Evolutionary conservation across 1,140 invertebrate genomes (phyloP), one percentile per base, ranked within the genome.

Genomic region (Coptotermes formosanus): DNA sequence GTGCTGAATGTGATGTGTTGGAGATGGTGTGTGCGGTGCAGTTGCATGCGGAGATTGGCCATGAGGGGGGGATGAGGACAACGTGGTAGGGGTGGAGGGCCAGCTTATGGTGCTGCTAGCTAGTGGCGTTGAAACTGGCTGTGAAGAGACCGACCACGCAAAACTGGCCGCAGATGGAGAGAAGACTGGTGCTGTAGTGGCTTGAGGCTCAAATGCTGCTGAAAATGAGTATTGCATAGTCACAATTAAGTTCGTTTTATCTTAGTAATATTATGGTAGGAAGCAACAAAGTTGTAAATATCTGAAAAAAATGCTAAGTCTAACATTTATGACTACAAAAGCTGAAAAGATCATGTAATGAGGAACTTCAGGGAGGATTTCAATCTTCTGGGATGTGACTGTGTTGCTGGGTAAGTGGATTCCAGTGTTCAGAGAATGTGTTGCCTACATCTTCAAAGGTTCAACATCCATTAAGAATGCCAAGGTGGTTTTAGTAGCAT

Each of bases 1-100:
- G 86, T 90, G 89, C 86, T 90, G 90, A 44, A 90, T 88, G 86
- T 90, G 90, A 85, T 90, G 90, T 85, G 85, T 90, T 75, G 90
- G 90, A 19, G 90, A 90, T 87, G 90, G 90, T 82, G 88, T 90
- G 3, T 89, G 89, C 7, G 90, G 89, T 1, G 88, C 88, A 84
- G 89, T 89, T 0, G 88, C 86, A 8, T 89, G 88, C n/a, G 90
- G 87, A 90, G 89, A 8, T 89, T 89, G 16, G 89, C 64, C 64
- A 12, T 69, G 89, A 32, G 90, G 89, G 32, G 90, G 89, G 83
- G 89, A 90, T 21, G 90, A 90, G 25, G 90, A 89, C 38, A 89
- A 82, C 0, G 90, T 89, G 90, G 90, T 90, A 86, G 90, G 90
- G 86, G 90, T 90, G 9, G 90, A 88, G 6, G 89, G 87, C 16